These are phyloP conservation scores for Mesochorus sp. DNA, from an alignment of 2,888 invertebrate genomes.

Conservation along the genomic window DNA sequence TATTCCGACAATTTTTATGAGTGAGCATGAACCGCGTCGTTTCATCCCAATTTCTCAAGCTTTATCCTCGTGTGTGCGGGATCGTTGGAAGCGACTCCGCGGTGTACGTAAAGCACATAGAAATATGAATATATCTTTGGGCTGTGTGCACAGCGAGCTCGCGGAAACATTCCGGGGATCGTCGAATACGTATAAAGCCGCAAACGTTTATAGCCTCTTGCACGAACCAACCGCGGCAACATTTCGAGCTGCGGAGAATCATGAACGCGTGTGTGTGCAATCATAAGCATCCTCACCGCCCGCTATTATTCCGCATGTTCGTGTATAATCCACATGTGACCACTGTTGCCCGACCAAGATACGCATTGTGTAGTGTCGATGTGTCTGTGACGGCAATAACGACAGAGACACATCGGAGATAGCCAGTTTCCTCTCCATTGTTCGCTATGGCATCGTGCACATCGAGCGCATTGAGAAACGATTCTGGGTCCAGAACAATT, in stretches of 20 bases:
- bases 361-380: slow-evolving; percentile 3
- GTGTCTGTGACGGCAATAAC: slow-evolving; percentile 5
- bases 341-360: slow-evolving; percentile 1
- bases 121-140: neutral
- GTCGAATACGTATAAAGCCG: slow-evolving; percentile 14
- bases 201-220: slow-evolving; percentile 38
- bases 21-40: no score
- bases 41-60: no score
- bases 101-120: neutral
- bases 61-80: no score
- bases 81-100: no score
- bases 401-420: slow-evolving; percentile 8
- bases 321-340: slow-evolving; percentile 20
- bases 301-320: slow-evolving; percentile 14
- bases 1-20: no score
- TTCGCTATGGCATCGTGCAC: neutral
- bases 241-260: neutral
- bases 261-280: slow-evolving; percentile 38
- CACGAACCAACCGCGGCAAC: slow-evolving; percentile 7
- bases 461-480: neutral
- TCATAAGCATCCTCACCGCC: slow-evolving; percentile 33
- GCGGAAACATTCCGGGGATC: neutral
- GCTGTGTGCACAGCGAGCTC: neutral
- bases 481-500: neutral
- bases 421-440: slow-evolving; percentile 8